Conservation (phyloP, 2,888 invertebrate species). For the Julus scanicus region DNA sequence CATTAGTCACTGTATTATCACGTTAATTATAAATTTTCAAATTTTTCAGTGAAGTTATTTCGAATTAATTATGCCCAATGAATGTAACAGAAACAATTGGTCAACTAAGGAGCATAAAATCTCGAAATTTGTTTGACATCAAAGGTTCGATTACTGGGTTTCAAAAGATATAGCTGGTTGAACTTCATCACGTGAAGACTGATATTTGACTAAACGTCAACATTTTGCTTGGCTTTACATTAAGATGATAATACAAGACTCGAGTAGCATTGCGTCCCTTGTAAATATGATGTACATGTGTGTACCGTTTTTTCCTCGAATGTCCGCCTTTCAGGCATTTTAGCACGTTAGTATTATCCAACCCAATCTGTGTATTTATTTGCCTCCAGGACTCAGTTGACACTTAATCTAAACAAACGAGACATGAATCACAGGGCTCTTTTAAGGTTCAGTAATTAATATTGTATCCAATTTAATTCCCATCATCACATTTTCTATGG, state of each 20-base stretch:
- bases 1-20: too few relatives aligned
- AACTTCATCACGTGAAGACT: not conserved
- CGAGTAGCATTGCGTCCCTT: slow-evolving; percentile 40
- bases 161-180: not conserved
- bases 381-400: not conserved
- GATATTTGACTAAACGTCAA: not conserved
- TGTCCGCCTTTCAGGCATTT: slow-evolving; percentile 32
- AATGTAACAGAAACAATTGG: too few relatives aligned
- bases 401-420: not conserved
- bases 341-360: slow-evolving; percentile 41
- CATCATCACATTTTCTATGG: not conserved
- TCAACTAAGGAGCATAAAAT: too few relatives aligned
- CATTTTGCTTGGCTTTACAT: not conserved
- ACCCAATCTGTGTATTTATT: slow-evolving; percentile 21
- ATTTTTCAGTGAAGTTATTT: not conserved
- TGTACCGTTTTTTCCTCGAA: slow-evolving; percentile 36
- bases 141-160: too few relatives aligned
- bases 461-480: not conserved
- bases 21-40: not conserved
- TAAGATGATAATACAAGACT: slow-evolving; percentile 18
- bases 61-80: not conserved
- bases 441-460: not conserved
- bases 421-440: not conserved
- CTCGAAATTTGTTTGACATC: too few relatives aligned
- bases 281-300: slow-evolving; percentile 44